Base-by-base conservation (phyloP, 2,797 vertebrate species). In the Carduelis carduelis region DNA sequence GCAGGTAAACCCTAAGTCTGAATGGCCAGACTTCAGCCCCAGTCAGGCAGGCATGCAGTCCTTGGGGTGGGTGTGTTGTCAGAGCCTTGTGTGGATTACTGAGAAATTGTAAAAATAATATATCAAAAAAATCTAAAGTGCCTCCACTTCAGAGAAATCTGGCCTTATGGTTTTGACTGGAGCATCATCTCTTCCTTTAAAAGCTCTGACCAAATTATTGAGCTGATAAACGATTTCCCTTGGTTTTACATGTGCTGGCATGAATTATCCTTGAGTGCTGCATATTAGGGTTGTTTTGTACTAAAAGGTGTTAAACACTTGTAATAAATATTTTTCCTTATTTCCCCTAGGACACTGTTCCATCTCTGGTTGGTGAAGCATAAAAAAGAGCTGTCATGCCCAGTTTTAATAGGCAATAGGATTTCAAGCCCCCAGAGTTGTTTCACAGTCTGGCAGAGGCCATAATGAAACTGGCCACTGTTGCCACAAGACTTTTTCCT, bases 381-480 rank as follows among this genome's bases (percentile, higher is more conserved):
- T 97, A 97, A 97, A 97, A 97, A 97, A 97, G 97, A 97, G 96
- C 97, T 95, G 97, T 95, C 96, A 96, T 97, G 97, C 96, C 97
- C 97, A 97, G 97, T 97, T 97, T 97, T 97, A 97, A 97, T 97
- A 97, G 97, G 97, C 97, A 97, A 97, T 97, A 97, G 97, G 97
- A 97, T 97, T 97, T 96, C 94, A 96, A 96, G 95, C 97, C 97
- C 97, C 97, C 90, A 97, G 97, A 97, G 97, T 97, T 97, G 97
- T 97, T 97, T 97, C 96, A 97, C 96, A 97, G 97, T 97, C 97
- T 97, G 97, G 97, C 96, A 97, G 89, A 94, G 96, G 94, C 94
- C 96, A 83, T 97, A 97, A 97, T 97, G 96, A 97, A 97, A 97
- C 96, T 96, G 97, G 96, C 97, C 96, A 97, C 96, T 96, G 96